phyloP scores from a whole-genome alignment of 2,888 invertebrate species.

The Agrochola lychnidis region DNA sequence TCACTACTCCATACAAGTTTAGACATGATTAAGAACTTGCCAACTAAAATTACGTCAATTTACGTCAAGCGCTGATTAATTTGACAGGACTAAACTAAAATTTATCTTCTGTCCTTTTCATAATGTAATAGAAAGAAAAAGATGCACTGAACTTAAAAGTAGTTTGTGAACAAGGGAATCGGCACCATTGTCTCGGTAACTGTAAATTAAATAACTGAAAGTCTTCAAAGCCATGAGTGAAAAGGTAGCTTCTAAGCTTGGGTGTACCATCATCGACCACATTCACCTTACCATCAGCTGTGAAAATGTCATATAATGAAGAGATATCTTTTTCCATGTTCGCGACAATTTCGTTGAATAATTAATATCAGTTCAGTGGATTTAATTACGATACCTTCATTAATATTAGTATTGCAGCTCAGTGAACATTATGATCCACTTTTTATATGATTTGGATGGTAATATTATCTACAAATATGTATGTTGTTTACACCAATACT shows the following conservation, averaged over 20 bases:
- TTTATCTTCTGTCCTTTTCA: too few species aligned
- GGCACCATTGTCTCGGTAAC: neutral
- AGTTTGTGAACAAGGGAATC: too few species aligned
- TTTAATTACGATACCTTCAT: constrained; percentile 13
- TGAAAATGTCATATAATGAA: neutral
- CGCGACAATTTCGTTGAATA: neutral
- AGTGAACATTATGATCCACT: neutral
- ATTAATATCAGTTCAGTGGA: constrained; percentile 5
- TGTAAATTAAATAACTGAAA: neutral
- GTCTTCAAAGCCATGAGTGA: neutral
- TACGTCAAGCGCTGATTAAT: too few species aligned
- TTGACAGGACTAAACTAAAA: too few species aligned
- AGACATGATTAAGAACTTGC: too few species aligned
- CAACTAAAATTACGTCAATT: too few species aligned
- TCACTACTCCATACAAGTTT: too few species aligned
- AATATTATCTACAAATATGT: neutral
- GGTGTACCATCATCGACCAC: neutral
- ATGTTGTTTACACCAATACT: neutral
- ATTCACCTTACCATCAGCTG: too few species aligned
- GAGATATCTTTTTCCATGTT: neutral
- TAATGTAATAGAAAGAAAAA: too few species aligned
- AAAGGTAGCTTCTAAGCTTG: neutral
- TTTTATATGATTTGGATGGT: neutral
- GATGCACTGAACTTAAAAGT: too few species aligned
- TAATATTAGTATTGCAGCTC: neutral